A percentile compares a stretch with the other conserved stretches of the same genome.
These are phyloP conservation scores for Sphaerodactylus townsendi DNA, from an alignment of 2,113 vertebrate species.

Conservation along the genomic window DNA sequence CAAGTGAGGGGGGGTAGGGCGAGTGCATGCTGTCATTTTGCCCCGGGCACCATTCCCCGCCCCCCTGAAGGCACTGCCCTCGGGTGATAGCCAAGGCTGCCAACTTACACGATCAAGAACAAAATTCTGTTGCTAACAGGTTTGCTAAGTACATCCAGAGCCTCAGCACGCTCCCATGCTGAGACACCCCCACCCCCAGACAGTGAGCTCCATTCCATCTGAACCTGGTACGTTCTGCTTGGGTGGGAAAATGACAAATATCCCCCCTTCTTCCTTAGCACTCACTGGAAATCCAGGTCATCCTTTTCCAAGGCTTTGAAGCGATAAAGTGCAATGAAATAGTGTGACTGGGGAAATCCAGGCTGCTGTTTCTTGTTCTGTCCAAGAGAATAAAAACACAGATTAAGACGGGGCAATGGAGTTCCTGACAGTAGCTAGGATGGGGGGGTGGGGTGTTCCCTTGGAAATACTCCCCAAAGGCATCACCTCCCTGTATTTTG, in stretches of 20 bases:
- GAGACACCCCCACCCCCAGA: not conserved
- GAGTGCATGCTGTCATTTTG: too few species aligned
- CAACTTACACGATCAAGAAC: too few species aligned
- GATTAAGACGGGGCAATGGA: not conserved
- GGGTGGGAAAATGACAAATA: not conserved
- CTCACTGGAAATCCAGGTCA: conserved; percentile 93
- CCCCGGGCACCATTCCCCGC: too few species aligned
- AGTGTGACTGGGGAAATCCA: conserved; percentile 88
- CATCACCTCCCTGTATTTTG: not conserved
- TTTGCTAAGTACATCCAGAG: too few species aligned
- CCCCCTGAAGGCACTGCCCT: too few species aligned
- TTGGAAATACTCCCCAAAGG: not conserved
- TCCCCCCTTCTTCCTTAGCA: conserved; percentile 14
- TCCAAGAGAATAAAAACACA: conserved; percentile 8
- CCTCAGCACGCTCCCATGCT: not conserved
- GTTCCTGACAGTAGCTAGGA: not conserved
- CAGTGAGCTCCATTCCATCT: not conserved
- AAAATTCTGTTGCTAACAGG: too few species aligned
- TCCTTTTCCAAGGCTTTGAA: conserved; percentile 95
- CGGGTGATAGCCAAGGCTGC: too few species aligned
- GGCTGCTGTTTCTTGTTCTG: conserved; percentile 87
- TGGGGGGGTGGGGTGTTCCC: not conserved
- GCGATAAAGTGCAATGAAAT: conserved; percentile 91
- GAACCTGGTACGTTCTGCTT: not conserved
- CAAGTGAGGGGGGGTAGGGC: too few species aligned